Percentiles rank a stretch among this genome's conserved stretches.
phyloP scores from a whole-genome alignment of 2,797 vertebrate species.

The Nannoperca australis region DNA sequence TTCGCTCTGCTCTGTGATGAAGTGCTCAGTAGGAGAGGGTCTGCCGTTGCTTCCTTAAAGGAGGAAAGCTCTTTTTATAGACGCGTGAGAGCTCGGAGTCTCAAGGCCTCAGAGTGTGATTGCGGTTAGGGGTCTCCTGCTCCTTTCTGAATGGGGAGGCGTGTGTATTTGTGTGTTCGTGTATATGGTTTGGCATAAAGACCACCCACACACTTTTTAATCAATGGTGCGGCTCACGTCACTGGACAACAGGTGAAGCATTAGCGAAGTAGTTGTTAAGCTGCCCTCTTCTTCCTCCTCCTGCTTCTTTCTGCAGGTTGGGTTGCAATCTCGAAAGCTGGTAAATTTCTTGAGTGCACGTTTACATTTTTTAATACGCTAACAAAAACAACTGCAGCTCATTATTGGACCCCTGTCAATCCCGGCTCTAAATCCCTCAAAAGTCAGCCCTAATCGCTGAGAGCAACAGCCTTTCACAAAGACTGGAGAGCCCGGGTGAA shows the following conservation, averaged over 20 bases:
- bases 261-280: slow-evolving; percentile 26
- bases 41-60: slow-evolving; percentile 56
- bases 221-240: slow-evolving; percentile 55
- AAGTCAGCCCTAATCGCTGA: slow-evolving; percentile 38
- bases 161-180: slow-evolving; percentile 33
- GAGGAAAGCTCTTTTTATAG: slow-evolving; percentile 79
- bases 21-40: slow-evolving; percentile 55
- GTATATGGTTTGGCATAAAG: slow-evolving; percentile 21
- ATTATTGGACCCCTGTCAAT: background rate
- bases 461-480: slow-evolving; percentile 5
- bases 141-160: slow-evolving; percentile 51
- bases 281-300: background rate
- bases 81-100: slow-evolving; percentile 46
- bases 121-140: slow-evolving; percentile 68
- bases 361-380: background rate
- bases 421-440: slow-evolving; percentile 34
- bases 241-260: slow-evolving; percentile 50
- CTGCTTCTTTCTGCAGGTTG: background rate
- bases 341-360: background rate
- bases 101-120: slow-evolving; percentile 76
- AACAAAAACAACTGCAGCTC: background rate
- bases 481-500: background rate
- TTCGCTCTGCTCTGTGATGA: slow-evolving; percentile 54
- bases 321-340: background rate
- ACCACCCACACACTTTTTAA: slow-evolving; percentile 62